phyloP scores from a whole-genome alignment of 2,113 vertebrate genomes.

The Epinephelus lanceolatus region DNA sequence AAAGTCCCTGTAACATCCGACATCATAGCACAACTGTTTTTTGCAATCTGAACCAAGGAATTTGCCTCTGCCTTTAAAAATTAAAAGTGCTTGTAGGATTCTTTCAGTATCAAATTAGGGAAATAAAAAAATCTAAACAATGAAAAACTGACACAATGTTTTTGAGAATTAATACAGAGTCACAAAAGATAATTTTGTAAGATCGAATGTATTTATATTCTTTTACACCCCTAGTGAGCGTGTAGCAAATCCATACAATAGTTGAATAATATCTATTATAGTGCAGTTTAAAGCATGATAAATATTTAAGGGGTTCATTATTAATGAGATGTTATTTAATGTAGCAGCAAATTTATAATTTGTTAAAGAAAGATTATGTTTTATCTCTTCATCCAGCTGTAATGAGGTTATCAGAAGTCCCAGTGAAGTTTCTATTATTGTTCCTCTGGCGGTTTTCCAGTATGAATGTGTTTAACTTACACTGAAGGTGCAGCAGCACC shows the following conservation, averaged over 20 bases:
- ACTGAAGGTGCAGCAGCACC: slow-evolving; percentile 11
- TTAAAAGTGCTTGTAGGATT: too few species aligned
- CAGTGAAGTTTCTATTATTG: background rate
- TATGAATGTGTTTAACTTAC: slow-evolving; percentile 13
- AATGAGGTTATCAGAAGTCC: slow-evolving; percentile 14
- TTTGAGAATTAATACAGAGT: too few species aligned
- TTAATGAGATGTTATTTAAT: background rate
- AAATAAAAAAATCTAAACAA: too few species aligned
- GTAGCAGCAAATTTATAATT: background rate
- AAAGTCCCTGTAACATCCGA: too few species aligned
- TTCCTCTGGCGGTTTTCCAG: background rate
- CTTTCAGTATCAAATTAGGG: too few species aligned
- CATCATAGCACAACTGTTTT: too few species aligned
- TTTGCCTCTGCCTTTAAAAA: too few species aligned
- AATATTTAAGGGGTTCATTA: background rate
- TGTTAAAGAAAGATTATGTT: background rate
- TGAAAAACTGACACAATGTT: too few species aligned
- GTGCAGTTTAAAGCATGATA: background rate
- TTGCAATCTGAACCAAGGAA: too few species aligned
- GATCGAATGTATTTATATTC: too few species aligned
- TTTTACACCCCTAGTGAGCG: background rate
- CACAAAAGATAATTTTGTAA: too few species aligned
- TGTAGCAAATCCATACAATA: background rate
- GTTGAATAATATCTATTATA: background rate
- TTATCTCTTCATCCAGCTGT: background rate